phyloP scores from a whole-genome alignment of 2,888 invertebrate species.

The Trichogramma dendrolimi region DNA sequence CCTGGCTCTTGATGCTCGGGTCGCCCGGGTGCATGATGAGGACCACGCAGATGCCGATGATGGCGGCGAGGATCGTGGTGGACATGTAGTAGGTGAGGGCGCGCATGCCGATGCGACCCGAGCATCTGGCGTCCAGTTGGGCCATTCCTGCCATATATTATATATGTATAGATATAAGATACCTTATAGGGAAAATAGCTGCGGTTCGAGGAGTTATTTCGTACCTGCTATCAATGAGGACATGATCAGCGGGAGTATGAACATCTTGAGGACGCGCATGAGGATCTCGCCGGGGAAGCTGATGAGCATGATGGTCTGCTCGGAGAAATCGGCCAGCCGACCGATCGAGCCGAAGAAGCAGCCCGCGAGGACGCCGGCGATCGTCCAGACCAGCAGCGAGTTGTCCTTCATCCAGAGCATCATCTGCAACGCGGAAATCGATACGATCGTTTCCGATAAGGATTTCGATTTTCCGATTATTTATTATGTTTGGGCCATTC shows the following conservation, averaged over 20 bases:
- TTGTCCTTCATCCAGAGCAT: conserved; percentile 55
- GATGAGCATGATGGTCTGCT: conserved; percentile 57
- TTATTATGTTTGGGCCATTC: neutral
- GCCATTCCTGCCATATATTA: conserved; percentile 63
- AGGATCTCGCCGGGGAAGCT: conserved; percentile 66
- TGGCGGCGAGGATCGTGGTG: conserved; percentile 64
- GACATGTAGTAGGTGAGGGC: conserved; percentile 62
- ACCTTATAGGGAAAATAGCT: neutral
- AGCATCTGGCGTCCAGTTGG: conserved; percentile 61
- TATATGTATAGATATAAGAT: conserved; percentile 2
- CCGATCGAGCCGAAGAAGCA: conserved; percentile 58
- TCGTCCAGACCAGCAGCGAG: conserved; percentile 59
- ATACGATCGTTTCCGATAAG: neutral
- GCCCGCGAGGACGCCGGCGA: conserved; percentile 58
- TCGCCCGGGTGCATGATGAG: conserved; percentile 64
- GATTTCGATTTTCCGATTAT: neutral
- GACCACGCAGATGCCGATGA: conserved; percentile 63
- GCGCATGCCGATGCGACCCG: conserved; percentile 62
- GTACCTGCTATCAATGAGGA: conserved; percentile 63
- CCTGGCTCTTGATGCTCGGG: conserved; percentile 49
- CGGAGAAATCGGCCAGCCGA: conserved; percentile 52
- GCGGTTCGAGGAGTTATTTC: neutral
- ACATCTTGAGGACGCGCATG: conserved; percentile 66
- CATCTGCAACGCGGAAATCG: conserved; percentile 33
- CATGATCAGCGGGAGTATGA: conserved; percentile 65